These are phyloP conservation scores for Mormyrus hasselquistii DNA, from an alignment of 2,797 vertebrate genomes.

Conservation along the genomic window DNA sequence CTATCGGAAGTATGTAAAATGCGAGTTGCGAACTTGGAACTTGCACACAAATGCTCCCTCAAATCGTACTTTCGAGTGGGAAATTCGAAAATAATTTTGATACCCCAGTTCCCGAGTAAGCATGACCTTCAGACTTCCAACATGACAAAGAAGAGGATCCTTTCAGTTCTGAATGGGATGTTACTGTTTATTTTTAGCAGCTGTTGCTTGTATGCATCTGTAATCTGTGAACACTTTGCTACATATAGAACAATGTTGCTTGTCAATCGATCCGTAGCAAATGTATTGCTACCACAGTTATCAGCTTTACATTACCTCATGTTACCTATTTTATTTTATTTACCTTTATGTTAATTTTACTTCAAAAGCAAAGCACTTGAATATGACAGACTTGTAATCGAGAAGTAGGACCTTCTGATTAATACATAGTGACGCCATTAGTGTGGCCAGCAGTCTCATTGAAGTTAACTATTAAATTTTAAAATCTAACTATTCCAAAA, in stretches of 20 bases:
- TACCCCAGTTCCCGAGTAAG: neutral
- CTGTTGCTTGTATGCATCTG: neutral
- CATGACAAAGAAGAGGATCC: neutral
- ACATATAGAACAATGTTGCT: neutral
- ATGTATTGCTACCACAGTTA: neutral
- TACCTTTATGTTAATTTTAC: too few species aligned
- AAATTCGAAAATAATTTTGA: neutral
- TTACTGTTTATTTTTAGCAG: neutral
- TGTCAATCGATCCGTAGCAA: neutral
- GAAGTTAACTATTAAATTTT: neutral
- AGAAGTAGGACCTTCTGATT: neutral
- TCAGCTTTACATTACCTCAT: neutral
- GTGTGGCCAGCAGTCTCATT: neutral
- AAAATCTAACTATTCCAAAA: constrained; percentile 29
- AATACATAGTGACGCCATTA: neutral
- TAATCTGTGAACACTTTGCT: neutral
- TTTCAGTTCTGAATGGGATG: neutral
- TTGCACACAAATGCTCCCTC: neutral
- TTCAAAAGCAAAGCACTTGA: neutral
- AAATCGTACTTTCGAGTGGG: neutral
- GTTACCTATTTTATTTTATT: neutral
- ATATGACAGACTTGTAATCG: neutral
- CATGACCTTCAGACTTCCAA: neutral
- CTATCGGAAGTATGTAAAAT: neutral
- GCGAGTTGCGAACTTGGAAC: neutral